Conservation (phyloP, 1,140 invertebrate genomes). For the Camponotus floridanus region DNA sequence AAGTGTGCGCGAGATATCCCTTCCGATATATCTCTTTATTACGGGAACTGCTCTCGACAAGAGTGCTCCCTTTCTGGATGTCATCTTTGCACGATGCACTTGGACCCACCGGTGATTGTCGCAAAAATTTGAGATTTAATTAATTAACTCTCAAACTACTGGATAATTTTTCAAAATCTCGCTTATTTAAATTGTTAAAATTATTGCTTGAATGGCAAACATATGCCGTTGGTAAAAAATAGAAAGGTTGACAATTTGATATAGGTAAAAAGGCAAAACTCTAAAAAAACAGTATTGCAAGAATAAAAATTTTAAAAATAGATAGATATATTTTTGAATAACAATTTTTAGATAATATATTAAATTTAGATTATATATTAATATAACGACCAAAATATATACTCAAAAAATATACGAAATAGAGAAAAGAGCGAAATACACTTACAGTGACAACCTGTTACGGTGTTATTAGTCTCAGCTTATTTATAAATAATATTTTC, state of each 20-base stretch:
- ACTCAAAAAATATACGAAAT: not conserved
- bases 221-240: not conserved
- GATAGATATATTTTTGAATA: not conserved
- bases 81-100: conserved; percentile 23
- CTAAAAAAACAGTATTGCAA: not conserved
- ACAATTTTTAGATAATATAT: not conserved
- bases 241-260: not conserved
- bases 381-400: not conserved
- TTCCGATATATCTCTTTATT: not conserved
- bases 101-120: not conserved
- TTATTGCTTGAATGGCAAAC: not conserved
- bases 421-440: not conserved
- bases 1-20: not conserved
- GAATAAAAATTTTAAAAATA: not conserved
- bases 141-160: conserved; percentile 7
- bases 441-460: not conserved
- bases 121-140: not conserved
- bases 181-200: not conserved
- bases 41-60: not conserved
- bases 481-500: conserved; percentile 12
- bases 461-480: not conserved
- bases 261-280: not conserved
- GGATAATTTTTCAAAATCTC: not conserved
- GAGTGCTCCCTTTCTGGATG: not conserved
- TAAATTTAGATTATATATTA: too few relatives aligned